Percentiles rank a stretch among this genome's conserved stretches.
These are phyloP conservation scores for Hypomecis atomaria DNA, from an alignment of 2,888 invertebrate genomes.

Conservation along the genomic window DNA sequence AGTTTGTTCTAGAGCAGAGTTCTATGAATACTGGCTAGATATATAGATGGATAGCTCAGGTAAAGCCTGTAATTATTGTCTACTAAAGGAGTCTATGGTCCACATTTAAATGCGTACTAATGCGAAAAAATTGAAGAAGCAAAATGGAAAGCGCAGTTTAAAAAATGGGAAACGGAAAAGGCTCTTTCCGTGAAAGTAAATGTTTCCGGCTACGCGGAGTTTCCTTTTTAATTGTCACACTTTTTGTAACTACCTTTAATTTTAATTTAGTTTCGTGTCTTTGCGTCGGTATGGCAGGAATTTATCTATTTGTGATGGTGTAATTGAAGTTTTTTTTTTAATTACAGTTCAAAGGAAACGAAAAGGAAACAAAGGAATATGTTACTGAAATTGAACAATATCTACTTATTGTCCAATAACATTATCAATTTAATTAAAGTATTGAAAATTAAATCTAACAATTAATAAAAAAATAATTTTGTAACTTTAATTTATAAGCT, in stretches of 20 bases:
- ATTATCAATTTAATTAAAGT: too few species aligned
- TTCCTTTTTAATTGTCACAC: constrained; percentile 17
- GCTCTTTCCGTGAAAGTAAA: constrained; percentile 16
- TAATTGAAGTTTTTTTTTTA: too few species aligned
- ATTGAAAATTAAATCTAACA: too few species aligned
- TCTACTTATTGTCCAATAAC: too few species aligned
- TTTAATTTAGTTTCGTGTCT: constrained; percentile 16
- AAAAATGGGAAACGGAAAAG: constrained; percentile 19
- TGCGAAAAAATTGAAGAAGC: constrained; percentile 22
- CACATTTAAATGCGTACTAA: constrained; percentile 55
- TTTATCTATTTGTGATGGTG: not conserved
- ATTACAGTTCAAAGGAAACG: too few species aligned
- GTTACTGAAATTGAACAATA: too few species aligned
- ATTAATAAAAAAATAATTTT: too few species aligned
- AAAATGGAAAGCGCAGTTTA: constrained; percentile 32
- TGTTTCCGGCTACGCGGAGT: constrained; percentile 17
- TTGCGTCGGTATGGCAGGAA: not conserved
- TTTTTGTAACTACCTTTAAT: constrained; percentile 7
- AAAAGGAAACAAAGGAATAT: too few species aligned
- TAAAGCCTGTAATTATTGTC: constrained; percentile 14
- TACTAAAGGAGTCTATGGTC: constrained; percentile 49
- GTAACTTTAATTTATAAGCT: too few species aligned
- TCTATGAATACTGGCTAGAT: constrained; percentile 39
- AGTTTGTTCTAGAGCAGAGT: constrained; percentile 21
- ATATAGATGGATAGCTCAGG: not conserved